Base-by-base conservation (phyloP, 2,797 vertebrate species). In the Poecile montanus region DNA sequence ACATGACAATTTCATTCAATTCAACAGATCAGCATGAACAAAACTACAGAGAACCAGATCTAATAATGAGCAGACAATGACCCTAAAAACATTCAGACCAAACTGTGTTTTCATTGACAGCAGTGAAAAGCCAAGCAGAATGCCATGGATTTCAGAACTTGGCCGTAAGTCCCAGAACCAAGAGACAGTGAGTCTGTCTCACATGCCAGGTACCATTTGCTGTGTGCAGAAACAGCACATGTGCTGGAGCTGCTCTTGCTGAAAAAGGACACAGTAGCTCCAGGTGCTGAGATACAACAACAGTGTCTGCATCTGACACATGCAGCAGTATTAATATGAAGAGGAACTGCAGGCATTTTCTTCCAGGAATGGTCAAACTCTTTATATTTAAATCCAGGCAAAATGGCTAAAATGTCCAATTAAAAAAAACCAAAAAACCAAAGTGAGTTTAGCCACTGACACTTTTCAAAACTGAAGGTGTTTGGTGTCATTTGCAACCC, bases 181-280 rank as follows among this genome's bases (percentile, higher is more conserved):
- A 73, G 65, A 85, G 32, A 13, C 1, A 57, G 40, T 27, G 76
- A 78, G 48, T 54, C 73, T 76, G 48, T 70, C 16, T 65, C 36
- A 3, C 36, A 53, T 22, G 56, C 68, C 73, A 78, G 36, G 36
- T 81, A 57, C 66, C 77, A 25, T 48, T 93, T 1, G 0, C 53
- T 11, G 2, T 32, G 70, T 38, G 32, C 47, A 68, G 72, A 80
- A 85, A 53, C 57, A 85, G 60, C 70, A 40, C 48, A 14, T 16
- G n/a, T 94, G 58, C 54, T 62, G 70, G 76, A 78, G 56, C 66
- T 91, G 42, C 57, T 84, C 89, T 38, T 88, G 76, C 66, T 93
- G 92, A 70, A 85, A 85, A 80, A 65, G 23, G 34, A 48, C 73
- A 26, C 16, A 13, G 68, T 44, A 56, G 8, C 25, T 80, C 45